Evolutionary conservation across 1,140 invertebrate species (phyloP).

Genomic region (Tribolium castaneum): DNA sequence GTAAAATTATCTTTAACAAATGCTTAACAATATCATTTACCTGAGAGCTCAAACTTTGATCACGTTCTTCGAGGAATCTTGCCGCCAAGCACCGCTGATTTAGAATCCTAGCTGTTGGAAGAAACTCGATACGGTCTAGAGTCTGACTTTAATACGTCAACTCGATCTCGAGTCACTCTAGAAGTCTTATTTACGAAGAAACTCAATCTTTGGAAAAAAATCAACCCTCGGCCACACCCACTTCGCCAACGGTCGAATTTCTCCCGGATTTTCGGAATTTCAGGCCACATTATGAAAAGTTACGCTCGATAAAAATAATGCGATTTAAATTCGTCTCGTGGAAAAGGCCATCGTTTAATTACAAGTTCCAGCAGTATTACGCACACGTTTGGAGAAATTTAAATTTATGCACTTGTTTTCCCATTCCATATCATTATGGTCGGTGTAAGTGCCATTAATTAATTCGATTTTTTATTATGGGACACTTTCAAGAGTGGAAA

Average conservation of each 20-base stretch:
- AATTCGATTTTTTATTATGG: slow-evolving; percentile 3
- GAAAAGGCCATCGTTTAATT: slow-evolving; percentile 29
- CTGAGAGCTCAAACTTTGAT: not conserved
- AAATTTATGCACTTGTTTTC: slow-evolving; percentile 28
- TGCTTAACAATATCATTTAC: slow-evolving; percentile 13
- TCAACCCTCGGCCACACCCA: not conserved
- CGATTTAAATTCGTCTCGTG: slow-evolving; percentile 1
- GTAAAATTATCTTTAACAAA: slow-evolving; percentile 12
- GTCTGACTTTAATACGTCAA: not conserved
- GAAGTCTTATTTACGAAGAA: not conserved
- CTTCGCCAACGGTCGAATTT: not conserved
- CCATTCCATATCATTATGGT: not conserved
- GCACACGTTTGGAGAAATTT: slow-evolving; percentile 28
- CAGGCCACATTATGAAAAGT: not conserved
- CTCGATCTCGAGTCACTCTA: not conserved
- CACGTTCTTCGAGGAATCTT: not conserved
- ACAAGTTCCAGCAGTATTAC: slow-evolving; percentile 2
- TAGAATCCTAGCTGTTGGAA: not conserved
- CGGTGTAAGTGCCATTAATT: not conserved
- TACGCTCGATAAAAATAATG: slow-evolving; percentile 3
- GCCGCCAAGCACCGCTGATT: not conserved
- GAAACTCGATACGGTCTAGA: slow-evolving; percentile 2
- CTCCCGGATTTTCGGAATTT: not conserved
- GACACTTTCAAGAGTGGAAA: no score
- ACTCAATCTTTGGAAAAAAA: not conserved